Evolutionary conservation across 2,113 vertebrate genomes (phyloP).

Genomic region (Microtus pennsylvanicus): DNA sequence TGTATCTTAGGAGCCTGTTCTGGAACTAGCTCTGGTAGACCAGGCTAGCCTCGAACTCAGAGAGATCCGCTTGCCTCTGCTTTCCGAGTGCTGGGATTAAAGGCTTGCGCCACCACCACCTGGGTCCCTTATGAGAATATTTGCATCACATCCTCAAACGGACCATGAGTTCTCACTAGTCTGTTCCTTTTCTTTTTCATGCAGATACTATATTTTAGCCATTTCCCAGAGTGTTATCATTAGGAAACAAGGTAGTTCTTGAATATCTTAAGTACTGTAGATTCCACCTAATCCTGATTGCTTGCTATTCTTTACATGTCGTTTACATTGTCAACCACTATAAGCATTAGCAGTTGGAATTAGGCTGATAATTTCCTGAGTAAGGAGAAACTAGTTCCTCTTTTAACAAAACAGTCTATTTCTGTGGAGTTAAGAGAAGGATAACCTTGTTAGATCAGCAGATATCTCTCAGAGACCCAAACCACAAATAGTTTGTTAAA

Average conservation of each 20-base stretch:
- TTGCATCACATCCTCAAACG: rapidly evolving
- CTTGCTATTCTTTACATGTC: not conserved
- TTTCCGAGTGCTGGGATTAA: too few relatives aligned
- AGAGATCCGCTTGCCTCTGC: too few relatives aligned
- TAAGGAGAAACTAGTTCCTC: not conserved
- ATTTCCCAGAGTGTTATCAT: not conserved
- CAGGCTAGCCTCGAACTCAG: too few relatives aligned
- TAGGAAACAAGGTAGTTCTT: not conserved
- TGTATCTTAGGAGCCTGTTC: too few relatives aligned
- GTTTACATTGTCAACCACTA: constrained; percentile 21
- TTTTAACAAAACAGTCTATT: not conserved
- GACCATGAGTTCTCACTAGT: not conserved
- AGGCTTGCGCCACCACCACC: too few relatives aligned
- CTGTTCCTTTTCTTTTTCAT: not conserved
- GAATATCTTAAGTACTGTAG: not conserved
- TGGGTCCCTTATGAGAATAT: too few relatives aligned
- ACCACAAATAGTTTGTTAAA: not conserved
- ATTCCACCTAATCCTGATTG: not conserved
- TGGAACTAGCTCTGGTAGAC: too few relatives aligned
- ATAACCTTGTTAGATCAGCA: constrained; percentile 18
- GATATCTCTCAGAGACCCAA: not conserved
- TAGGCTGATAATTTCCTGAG: constrained; percentile 27
- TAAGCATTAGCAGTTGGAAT: constrained; percentile 15
- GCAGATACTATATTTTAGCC: rapidly evolving
- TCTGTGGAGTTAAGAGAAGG: not conserved